A percentile compares a stretch with the other conserved stretches of the same genome.
Evolutionary conservation across 1,140 invertebrate species (phyloP).

Genomic region (Stegodyphus dumicola): DNA sequence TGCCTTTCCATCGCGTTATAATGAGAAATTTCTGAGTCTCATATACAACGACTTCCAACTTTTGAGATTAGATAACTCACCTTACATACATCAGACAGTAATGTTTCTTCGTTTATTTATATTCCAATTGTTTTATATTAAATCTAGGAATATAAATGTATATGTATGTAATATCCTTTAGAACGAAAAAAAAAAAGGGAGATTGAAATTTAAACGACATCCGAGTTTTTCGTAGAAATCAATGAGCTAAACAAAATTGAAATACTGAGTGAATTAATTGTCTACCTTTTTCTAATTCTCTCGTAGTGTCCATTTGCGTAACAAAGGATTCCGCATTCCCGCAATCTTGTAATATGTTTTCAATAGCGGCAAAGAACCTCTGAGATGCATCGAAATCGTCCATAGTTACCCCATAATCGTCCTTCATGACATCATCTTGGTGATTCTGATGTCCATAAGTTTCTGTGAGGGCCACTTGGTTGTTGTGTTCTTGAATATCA

Average conservation of each 20-base stretch:
- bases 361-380: constrained; percentile 57
- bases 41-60: no score
- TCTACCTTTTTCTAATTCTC: constrained; percentile 29
- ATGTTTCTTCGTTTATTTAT: no score
- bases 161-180: no score
- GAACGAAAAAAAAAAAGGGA: no score
- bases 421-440: constrained; percentile 44
- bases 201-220: neutral
- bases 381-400: constrained; percentile 58
- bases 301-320: neutral
- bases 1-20: no score
- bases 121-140: no score
- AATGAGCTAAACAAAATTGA: neutral
- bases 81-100: no score
- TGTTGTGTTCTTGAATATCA: neutral
- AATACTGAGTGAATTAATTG: neutral
- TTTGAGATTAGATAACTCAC: no score
- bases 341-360: constrained; percentile 57
- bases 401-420: constrained; percentile 57
- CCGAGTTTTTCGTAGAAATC: neutral
- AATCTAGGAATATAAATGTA: no score
- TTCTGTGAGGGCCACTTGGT: neutral
- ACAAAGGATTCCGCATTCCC: constrained; percentile 12
- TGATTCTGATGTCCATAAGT: constrained; percentile 10
- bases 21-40: no score